Percentiles rank a stretch among this genome's conserved stretches.
Conservation (phyloP, 1,140 invertebrate species). For the Chironomus tepperi region DNA sequence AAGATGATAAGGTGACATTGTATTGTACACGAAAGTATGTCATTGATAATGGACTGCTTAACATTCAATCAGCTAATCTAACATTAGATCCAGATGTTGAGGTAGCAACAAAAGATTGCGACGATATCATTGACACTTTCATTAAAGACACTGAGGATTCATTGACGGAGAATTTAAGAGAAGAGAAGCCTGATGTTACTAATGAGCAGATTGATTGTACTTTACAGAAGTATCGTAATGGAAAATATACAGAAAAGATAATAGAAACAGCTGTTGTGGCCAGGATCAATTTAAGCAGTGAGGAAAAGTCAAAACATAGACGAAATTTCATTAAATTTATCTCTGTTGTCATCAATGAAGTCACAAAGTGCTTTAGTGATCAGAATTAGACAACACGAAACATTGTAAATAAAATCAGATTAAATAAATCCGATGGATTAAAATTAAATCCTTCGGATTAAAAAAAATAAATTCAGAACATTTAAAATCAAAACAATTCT, state of each 20-base stretch:
- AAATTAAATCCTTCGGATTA: too few relatives aligned
- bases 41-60: not conserved
- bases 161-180: not conserved
- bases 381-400: too few relatives aligned
- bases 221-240: not conserved
- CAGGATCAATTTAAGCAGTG: not conserved
- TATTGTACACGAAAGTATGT: not conserved
- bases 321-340: not conserved
- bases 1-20: not conserved
- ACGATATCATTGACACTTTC: not conserved
- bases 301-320: not conserved
- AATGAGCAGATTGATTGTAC: not conserved
- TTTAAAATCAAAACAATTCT: too few relatives aligned
- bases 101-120: not conserved
- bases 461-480: too few relatives aligned
- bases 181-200: not conserved
- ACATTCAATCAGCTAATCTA: not conserved
- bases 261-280: not conserved
- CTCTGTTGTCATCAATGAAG: too few relatives aligned
- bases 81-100: not conserved
- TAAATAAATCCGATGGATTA: too few relatives aligned
- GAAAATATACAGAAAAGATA: not conserved
- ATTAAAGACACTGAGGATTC: not conserved
- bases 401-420: too few relatives aligned
- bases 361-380: too few relatives aligned